Evolutionary conservation across 2,113 vertebrate genomes (phyloP).

Genomic region (Strix aluco): DNA sequence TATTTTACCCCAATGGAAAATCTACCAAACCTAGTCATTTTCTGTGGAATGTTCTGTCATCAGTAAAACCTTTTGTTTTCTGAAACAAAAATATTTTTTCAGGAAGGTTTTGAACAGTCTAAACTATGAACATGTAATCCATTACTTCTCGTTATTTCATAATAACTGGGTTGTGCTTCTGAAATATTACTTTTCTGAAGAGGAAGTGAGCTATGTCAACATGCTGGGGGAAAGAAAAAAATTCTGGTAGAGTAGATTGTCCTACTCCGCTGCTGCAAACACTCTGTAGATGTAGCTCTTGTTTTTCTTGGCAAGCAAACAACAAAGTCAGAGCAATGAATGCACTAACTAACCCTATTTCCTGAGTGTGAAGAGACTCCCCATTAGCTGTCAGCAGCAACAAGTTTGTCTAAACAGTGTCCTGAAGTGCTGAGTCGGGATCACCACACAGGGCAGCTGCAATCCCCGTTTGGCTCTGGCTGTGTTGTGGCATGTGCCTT

Average conservation of each 20-base stretch:
- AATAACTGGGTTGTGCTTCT: neutral
- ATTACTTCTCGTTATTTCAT: neutral
- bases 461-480: accelerated
- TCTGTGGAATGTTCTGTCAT: neutral
- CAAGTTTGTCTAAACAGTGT: neutral
- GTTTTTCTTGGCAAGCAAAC: neutral
- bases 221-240: neutral
- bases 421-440: neutral
- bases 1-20: neutral
- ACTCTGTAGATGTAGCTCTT: neutral
- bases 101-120: neutral
- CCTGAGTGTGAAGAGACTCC: neutral
- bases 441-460: accelerated
- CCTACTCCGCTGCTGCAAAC: neutral
- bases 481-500: neutral
- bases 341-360: neutral
- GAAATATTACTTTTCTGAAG: neutral
- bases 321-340: neutral
- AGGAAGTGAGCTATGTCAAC: neutral
- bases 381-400: neutral
- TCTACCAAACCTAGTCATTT: neutral
- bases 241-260: neutral
- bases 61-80: neutral
- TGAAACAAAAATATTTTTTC: neutral
- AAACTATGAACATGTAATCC: neutral